A percentile compares a stretch with the other conserved stretches of the same genome.
Evolutionary conservation across 2,888 invertebrate species (phyloP).

Genomic region (Sympetrum striolatum): DNA sequence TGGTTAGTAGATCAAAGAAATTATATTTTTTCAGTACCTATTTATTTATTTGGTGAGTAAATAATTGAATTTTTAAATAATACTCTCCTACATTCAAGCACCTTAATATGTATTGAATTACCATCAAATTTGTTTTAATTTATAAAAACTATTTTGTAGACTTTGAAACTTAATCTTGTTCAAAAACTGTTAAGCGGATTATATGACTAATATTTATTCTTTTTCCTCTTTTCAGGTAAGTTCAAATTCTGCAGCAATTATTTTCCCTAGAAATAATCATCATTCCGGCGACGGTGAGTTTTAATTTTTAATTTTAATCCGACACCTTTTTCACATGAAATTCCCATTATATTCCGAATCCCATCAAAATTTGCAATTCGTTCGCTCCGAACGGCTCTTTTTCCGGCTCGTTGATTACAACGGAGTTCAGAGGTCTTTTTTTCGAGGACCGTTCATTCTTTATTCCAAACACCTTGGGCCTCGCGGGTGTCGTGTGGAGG

Average conservation of each 20-base stretch:
- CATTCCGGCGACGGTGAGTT: neutral
- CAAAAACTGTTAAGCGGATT: no score
- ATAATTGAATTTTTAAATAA: no score
- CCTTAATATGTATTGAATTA: no score
- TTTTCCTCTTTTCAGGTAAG: constrained; percentile 15
- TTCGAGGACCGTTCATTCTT: neutral
- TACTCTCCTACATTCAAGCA: no score
- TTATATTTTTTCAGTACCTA: no score
- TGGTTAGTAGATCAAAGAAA: no score
- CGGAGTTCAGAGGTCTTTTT: neutral
- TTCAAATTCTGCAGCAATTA: neutral
- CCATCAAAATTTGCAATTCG: neutral
- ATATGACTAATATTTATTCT: neutral
- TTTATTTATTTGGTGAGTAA: no score
- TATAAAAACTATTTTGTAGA: no score
- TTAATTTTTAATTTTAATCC: neutral
- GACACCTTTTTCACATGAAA: neutral
- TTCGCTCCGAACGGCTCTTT: neutral
- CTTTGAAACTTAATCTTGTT: no score
- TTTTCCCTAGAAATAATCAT: neutral
- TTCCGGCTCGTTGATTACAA: neutral
- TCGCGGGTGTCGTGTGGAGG: neutral
- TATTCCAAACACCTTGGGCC: neutral
- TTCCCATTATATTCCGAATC: neutral
- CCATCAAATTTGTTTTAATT: no score